These are phyloP conservation scores for Nyctereutes procyonoides DNA, from an alignment of 2,113 vertebrate species.

Conservation along the genomic window DNA sequence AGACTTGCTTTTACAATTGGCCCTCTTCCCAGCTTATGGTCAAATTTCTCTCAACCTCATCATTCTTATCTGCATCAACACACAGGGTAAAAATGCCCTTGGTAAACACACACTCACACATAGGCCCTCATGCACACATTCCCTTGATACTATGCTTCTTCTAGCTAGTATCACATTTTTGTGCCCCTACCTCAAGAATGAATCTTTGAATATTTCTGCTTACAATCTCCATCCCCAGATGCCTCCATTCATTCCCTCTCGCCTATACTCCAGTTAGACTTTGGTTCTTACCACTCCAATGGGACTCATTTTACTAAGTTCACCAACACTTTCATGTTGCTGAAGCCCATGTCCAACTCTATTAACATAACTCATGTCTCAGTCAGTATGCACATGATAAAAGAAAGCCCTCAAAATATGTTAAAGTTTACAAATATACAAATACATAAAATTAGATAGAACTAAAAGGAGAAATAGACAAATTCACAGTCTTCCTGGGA, in stretches of 20 bases:
- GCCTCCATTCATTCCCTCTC: neutral
- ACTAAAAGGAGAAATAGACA: neutral
- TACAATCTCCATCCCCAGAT: neutral
- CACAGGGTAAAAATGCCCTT: neutral
- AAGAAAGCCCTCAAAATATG: neutral
- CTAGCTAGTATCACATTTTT: neutral
- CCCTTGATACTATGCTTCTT: neutral
- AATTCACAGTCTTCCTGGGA: neutral
- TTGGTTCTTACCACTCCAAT: neutral
- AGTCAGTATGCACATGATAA: neutral
- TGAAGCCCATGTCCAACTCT: neutral
- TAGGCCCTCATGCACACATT: fast-evolving
- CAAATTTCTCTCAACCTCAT: neutral
- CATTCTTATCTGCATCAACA: neutral
- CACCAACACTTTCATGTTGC: neutral
- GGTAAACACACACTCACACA: neutral
- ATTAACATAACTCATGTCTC: neutral
- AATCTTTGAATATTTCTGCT: neutral
- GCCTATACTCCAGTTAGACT: neutral
- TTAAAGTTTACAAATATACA: neutral
- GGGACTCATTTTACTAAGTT: neutral
- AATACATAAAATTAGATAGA: neutral
- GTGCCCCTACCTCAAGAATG: neutral
- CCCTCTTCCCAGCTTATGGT: neutral
- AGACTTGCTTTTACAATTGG: neutral